Evolutionary conservation across 1,140 invertebrate genomes (phyloP).

Genomic region (Gonioctena quinquepunctata): DNA sequence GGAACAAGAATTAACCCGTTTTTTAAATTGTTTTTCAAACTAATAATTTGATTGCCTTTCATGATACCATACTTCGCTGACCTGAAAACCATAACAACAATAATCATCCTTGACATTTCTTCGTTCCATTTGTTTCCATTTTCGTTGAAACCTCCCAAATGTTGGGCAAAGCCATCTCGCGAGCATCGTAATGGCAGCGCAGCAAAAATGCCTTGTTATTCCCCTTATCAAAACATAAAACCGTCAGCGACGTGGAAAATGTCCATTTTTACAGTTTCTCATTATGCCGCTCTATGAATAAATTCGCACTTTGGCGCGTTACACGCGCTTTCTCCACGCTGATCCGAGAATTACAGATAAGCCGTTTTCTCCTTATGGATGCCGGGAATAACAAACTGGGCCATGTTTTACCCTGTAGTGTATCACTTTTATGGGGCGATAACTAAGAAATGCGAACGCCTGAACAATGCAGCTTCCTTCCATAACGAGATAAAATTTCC

Average conservation of each 20-base stretch:
- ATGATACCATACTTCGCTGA: too few species aligned
- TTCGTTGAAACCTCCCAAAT: too few species aligned
- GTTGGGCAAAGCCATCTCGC: background rate
- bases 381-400: constrained; percentile 50
- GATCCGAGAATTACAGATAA: constrained; percentile 54
- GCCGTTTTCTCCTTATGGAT: constrained; percentile 41
- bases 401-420: constrained; percentile 42
- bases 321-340: constrained; percentile 36
- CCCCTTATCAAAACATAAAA: constrained; percentile 60
- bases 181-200: constrained; percentile 24
- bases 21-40: too few species aligned
- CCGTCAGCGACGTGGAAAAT: constrained; percentile 54
- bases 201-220: constrained; percentile 53
- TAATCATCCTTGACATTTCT: too few species aligned
- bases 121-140: too few species aligned
- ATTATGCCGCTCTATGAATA: constrained; percentile 61
- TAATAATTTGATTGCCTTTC: too few species aligned
- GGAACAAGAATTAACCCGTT: too few species aligned
- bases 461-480: background rate
- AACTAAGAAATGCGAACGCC: constrained; percentile 19
- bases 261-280: constrained; percentile 61
- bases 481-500: background rate
- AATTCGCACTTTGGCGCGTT: constrained; percentile 58
- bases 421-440: constrained; percentile 26
- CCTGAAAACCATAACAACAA: too few species aligned